These are phyloP conservation scores for Argentina silus DNA, from an alignment of 2,797 vertebrate genomes.

Conservation along the genomic window DNA sequence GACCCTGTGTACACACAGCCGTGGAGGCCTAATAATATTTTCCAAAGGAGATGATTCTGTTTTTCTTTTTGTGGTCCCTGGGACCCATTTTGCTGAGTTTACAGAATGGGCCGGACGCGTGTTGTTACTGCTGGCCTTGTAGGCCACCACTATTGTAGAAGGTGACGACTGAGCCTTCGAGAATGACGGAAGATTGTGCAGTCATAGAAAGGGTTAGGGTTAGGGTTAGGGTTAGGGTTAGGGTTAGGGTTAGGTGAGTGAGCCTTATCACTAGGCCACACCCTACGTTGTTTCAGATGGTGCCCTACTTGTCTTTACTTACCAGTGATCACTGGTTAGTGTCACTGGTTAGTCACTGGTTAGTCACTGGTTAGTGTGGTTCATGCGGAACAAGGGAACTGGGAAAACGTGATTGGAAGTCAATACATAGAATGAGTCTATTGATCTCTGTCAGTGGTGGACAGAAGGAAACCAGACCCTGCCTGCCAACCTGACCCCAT, in stretches of 20 bases:
- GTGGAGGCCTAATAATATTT: conserved; percentile 69
- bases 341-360: conserved; percentile 42
- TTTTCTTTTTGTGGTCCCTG: conserved; percentile 58
- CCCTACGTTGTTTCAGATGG: background rate
- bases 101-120: conserved; percentile 59
- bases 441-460: conserved; percentile 59
- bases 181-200: conserved; percentile 17
- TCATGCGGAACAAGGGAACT: conserved; percentile 34
- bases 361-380: conserved; percentile 42
- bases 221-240: too few species aligned
- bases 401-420: conserved; percentile 67
- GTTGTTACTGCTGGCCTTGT: conserved; percentile 47
- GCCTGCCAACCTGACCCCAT: conserved; percentile 64
- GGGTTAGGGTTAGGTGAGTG: too few species aligned
- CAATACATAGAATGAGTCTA: conserved; percentile 66
- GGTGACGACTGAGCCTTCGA: conserved; percentile 21
- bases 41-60: conserved; percentile 69
- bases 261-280: background rate
- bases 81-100: conserved; percentile 55
- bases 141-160: conserved; percentile 38
- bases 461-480: conserved; percentile 42
- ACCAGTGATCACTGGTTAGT: conserved; percentile 23
- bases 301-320: conserved; percentile 52
- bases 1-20: conserved; percentile 61
- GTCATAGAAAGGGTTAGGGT: conserved; percentile 33